These are phyloP conservation scores for Clostera curtula DNA, from an alignment of 2,888 invertebrate species.

Conservation along the genomic window DNA sequence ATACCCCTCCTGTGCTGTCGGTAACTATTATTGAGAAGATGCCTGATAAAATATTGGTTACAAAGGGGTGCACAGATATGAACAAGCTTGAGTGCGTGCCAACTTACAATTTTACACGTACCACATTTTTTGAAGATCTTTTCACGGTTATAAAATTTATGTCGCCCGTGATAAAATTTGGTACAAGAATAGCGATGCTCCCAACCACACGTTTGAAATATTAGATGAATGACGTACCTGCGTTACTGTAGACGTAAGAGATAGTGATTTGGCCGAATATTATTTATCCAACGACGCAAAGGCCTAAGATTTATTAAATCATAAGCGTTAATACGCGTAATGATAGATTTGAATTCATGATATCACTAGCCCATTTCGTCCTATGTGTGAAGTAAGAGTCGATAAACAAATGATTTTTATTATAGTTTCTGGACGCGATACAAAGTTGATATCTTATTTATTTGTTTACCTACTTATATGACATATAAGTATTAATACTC, in stretches of 20 bases:
- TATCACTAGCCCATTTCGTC: too few species aligned
- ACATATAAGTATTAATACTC: too few species aligned
- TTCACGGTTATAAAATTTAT: conserved; percentile 52
- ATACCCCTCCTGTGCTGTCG: conserved; percentile 9
- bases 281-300: too few species aligned
- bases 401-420: too few species aligned
- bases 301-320: too few species aligned
- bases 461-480: too few species aligned
- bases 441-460: too few species aligned
- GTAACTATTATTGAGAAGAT: conserved; percentile 19
- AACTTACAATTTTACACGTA: conserved; percentile 38
- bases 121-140: conserved; percentile 44
- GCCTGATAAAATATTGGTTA: conserved; percentile 23
- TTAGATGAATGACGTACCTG: conserved; percentile 18
- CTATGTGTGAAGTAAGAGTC: too few species aligned
- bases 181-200: conserved; percentile 41
- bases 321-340: too few species aligned
- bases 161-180: conserved; percentile 37
- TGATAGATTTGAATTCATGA: too few species aligned
- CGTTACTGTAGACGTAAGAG: conserved; percentile 14
- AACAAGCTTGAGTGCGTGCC: conserved; percentile 56
- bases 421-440: too few species aligned
- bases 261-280: conserved; percentile 8
- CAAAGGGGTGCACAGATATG: conserved; percentile 36
- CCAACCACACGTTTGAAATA: conserved; percentile 26